Base-by-base conservation (phyloP, 2,113 vertebrate species). In the Siniperca chuatsi region DNA sequence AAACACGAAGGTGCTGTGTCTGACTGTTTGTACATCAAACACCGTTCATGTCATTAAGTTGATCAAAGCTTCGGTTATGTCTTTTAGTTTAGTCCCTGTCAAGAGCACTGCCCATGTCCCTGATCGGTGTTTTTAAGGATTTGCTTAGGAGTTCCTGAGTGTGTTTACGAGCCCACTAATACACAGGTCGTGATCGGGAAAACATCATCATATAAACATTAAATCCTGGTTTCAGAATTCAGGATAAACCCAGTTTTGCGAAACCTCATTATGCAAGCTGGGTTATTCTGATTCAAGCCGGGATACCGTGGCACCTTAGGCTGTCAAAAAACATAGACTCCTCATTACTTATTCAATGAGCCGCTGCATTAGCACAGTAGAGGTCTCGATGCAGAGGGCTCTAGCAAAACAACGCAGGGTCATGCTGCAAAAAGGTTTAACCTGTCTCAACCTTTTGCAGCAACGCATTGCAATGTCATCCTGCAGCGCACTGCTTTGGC, bases 61-160 rank as follows among this genome's bases (percentile, higher is more conserved):
- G 75, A 85, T 91, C 83, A 90, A 90, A 91, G 89, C 79, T 72
- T 8, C 11, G 7, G 0, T 75, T 82, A 33, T 11, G 40, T 70
- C 77, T 84, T 78, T 83, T 71, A 21, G 58, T 48, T 80, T 13
- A 72, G 86, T 82, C 73, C 29, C 76, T 33, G 75, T 79, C 67
- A 23, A 23, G 75, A 76, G 74, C 35, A 6, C 50, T 8, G 50
- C 64, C 78, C 61, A 1, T 0, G 18, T 8, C 35, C 23, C 68
- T 1, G 75, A 83, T 25, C 18, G 8, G 48, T 54, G 72, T 79
- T 83, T 78, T 33, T 11, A 42, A 71, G 46, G 48, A 78, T 78
- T 50, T 66, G 67, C 65, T 40, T 37, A 82, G 13, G 46, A 65
- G 37, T 33, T 48, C 21, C 65, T 10, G 21, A 52, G 42, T 15